Percentiles rank a stretch among this genome's conserved stretches.
Conservation (phyloP, 2,888 invertebrate genomes). For the Rotaria sp. region DNA sequence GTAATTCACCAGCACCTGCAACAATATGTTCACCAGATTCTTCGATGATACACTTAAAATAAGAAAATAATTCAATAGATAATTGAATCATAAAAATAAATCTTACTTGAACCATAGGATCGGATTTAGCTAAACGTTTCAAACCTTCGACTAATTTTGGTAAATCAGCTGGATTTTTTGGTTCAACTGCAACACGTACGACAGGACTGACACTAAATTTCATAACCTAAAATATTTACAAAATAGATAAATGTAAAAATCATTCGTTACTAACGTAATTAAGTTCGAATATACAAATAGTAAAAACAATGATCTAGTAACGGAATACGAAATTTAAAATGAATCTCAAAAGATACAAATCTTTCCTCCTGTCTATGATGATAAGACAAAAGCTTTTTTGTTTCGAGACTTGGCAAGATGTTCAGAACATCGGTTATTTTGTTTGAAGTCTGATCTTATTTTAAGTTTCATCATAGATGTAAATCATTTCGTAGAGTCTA, state of each 20-base stretch:
- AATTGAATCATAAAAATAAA: not conserved
- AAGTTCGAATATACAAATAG: not conserved
- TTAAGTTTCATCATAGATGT: too few relatives aligned
- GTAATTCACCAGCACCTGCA: slow-evolving; percentile 97
- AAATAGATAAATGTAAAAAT: too few relatives aligned
- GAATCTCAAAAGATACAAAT: too few relatives aligned
- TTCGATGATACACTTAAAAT: slow-evolving; percentile 84
- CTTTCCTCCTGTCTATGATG: too few relatives aligned
- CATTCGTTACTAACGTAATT: too few relatives aligned
- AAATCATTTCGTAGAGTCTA: too few relatives aligned
- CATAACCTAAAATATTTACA: slow-evolving; percentile 71
- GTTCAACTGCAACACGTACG: slow-evolving; percentile 97
- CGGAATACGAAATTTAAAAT: too few relatives aligned
- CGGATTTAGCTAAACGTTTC: slow-evolving; percentile 96
- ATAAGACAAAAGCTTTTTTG: too few relatives aligned
- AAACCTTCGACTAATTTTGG: slow-evolving; percentile 96
- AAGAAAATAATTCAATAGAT: not conserved
- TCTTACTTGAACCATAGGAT: slow-evolving; percentile 82
- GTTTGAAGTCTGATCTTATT: too few relatives aligned
- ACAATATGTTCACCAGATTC: slow-evolving; percentile 99
- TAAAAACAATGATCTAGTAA: too few relatives aligned
- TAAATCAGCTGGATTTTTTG: slow-evolving; percentile 95
- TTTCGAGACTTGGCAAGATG: too few relatives aligned
- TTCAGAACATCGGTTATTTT: too few relatives aligned
- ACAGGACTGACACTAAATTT: slow-evolving; percentile 99